Evolutionary conservation across 2,888 invertebrate genomes (phyloP), one percentile per base, ranked within the genome.

Genomic region (Amiota mariae): DNA sequence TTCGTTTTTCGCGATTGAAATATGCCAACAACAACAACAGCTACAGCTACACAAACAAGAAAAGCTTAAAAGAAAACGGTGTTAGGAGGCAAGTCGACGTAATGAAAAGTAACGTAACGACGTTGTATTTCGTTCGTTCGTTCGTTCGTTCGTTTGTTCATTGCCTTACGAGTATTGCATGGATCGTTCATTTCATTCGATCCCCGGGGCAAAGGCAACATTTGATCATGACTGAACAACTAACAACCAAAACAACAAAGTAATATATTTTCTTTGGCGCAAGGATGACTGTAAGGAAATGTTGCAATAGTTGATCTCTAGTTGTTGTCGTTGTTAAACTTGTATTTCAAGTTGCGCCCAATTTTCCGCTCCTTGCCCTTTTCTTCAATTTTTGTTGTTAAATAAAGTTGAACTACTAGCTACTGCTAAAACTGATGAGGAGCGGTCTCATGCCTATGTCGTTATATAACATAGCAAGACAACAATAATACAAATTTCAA

Each of bases 41-140:
- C 46, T 46, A 36, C 11, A 36, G n/a, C 63, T 46, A 9, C 47
- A 66, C 18, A 82, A 83, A 83, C 84, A 77, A 70, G 63, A 71
- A 11, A n/a, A 36, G 59, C 18, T 47, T 15, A 84, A 85, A 83
- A 84, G 83, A 83, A 85, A 83, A 83, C 84, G 84, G 85, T 83
- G 83, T 83, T 83, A 83, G 85, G 81, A 83, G 83, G 83, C 83
- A 85, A 83, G 78, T 84, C 82, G 80, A 74, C 76, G 79, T 78
- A 76, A 77, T 56, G n/a, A n/a, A n/a, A n/a, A n/a, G 10, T 6
- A 24, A 15, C 9, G 66, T 12, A 48, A 66, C 13, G 68, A 20
- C 15, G 54, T 24, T 56, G 70, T 47, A n/a, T 4, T 51, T 51
- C 36, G 3, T 36, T 36, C 8, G 6, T 36, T 36, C 36, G 36